Conservation (phyloP, 2,888 invertebrate genomes). For the Subacronicta megacephala region DNA sequence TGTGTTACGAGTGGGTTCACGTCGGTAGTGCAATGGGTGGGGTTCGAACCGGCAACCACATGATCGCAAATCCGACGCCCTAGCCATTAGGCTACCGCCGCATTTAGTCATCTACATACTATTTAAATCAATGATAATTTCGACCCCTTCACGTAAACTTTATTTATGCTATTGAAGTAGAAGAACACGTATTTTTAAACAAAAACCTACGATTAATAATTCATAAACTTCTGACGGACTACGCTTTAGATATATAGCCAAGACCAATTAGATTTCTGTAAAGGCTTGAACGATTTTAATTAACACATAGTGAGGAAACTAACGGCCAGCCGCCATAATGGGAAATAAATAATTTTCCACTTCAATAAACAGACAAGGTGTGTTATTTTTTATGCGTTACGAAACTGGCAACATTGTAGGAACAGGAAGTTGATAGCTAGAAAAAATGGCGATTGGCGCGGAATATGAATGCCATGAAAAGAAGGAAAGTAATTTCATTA, state of each 20-base stretch:
- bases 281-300: slow-evolving; percentile 38
- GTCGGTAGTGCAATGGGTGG: too few species aligned
- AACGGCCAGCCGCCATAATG: slow-evolving; percentile 34
- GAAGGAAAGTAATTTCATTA: too few species aligned
- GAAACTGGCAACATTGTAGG: slow-evolving; percentile 18
- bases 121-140: too few species aligned
- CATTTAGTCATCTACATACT: too few species aligned
- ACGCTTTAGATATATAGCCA: slow-evolving; percentile 26
- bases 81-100: too few species aligned
- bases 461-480: not conserved
- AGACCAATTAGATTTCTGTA: slow-evolving; percentile 32
- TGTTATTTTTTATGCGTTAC: slow-evolving; percentile 38
- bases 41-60: too few species aligned
- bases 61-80: too few species aligned
- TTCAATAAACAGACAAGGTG: slow-evolving; percentile 38
- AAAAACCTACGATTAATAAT: slow-evolving; percentile 27
- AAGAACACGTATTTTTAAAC: slow-evolving; percentile 4
- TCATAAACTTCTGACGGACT: slow-evolving; percentile 28
- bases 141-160: too few species aligned
- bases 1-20: too few species aligned
- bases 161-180: too few species aligned
- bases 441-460: slow-evolving; percentile 4
- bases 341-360: slow-evolving; percentile 47
- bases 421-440: not conserved
- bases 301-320: slow-evolving; percentile 27